phyloP scores from a whole-genome alignment of 2,113 vertebrate genomes.

The Scolopax mira region DNA sequence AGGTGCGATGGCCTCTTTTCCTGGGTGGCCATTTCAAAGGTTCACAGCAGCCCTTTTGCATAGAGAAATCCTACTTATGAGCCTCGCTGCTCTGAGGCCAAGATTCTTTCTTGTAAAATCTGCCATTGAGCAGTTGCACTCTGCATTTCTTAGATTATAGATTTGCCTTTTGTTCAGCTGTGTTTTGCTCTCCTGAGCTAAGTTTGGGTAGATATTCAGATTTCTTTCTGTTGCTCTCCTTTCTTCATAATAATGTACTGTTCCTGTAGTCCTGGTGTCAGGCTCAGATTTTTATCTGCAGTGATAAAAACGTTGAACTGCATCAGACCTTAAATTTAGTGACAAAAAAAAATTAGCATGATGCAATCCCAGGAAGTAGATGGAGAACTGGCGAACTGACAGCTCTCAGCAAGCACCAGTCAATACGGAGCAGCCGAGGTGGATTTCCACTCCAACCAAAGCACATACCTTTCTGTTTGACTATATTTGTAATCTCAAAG shows the following conservation, averaged over 20 bases:
- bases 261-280: not conserved
- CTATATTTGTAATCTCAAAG: not conserved
- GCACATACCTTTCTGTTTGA: not conserved
- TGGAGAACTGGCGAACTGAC: slow-evolving; percentile 40
- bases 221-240: not conserved
- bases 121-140: not conserved
- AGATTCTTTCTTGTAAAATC: not conserved
- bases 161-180: not conserved
- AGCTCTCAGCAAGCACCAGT: not conserved
- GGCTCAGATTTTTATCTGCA: slow-evolving; percentile 42
- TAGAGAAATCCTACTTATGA: not conserved
- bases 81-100: not conserved
- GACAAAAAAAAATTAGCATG: slow-evolving; percentile 28
- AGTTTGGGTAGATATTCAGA: not conserved
- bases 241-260: not conserved
- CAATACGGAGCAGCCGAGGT: not conserved
- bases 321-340: slow-evolving; percentile 66
- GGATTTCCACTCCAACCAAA: not conserved
- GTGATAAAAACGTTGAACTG: slow-evolving; percentile 51
- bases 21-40: not conserved
- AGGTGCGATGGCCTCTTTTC: not conserved
- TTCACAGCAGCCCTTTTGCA: not conserved
- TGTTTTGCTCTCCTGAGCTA: not conserved
- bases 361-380: slow-evolving; percentile 62
- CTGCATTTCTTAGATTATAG: not conserved